Conservation (phyloP, 2,888 invertebrate species). For the Taenaris catops region DNA sequence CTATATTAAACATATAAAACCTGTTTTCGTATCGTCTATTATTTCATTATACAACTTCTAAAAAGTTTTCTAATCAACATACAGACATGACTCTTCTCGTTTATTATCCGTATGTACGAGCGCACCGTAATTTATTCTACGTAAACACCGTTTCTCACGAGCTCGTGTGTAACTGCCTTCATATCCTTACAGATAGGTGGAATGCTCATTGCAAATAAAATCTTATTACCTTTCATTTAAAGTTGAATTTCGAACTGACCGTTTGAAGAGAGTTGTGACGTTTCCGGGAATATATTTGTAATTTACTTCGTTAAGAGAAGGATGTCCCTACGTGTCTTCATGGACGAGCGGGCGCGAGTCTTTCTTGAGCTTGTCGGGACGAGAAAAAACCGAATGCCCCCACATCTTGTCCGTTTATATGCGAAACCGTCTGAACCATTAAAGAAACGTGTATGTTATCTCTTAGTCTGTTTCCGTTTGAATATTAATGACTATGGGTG, state of each 20-base stretch:
- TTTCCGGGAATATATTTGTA: slow-evolving; percentile 35
- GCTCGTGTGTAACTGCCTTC: slow-evolving; percentile 30
- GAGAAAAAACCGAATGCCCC: slow-evolving; percentile 56
- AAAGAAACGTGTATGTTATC: slow-evolving; percentile 67
- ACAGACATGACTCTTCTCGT: slow-evolving; percentile 5
- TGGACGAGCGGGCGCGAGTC: slow-evolving; percentile 55
- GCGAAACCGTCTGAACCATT: slow-evolving; percentile 61
- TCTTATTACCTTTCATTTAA: slow-evolving; percentile 3
- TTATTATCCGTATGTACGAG: slow-evolving; percentile 5
- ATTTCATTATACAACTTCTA: no score
- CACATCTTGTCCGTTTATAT: slow-evolving; percentile 54
- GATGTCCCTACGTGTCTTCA: slow-evolving; percentile 74
- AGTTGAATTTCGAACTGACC: not conserved
- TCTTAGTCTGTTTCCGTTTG: slow-evolving; percentile 59
- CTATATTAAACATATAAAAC: no score
- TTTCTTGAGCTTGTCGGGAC: slow-evolving; percentile 57
- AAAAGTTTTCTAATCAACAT: not conserved
- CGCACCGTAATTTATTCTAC: slow-evolving; percentile 36
- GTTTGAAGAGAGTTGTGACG: slow-evolving; percentile 29
- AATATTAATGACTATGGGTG: slow-evolving; percentile 42
- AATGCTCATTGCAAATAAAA: slow-evolving; percentile 19
- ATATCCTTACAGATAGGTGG: slow-evolving; percentile 20
- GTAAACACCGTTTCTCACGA: slow-evolving; percentile 52
- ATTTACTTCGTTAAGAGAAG: slow-evolving; percentile 75
- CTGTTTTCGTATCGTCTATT: no score